These are phyloP conservation scores for Drosophila kambysellisi DNA, from an alignment of 2,888 invertebrate species.

Conservation along the genomic window DNA sequence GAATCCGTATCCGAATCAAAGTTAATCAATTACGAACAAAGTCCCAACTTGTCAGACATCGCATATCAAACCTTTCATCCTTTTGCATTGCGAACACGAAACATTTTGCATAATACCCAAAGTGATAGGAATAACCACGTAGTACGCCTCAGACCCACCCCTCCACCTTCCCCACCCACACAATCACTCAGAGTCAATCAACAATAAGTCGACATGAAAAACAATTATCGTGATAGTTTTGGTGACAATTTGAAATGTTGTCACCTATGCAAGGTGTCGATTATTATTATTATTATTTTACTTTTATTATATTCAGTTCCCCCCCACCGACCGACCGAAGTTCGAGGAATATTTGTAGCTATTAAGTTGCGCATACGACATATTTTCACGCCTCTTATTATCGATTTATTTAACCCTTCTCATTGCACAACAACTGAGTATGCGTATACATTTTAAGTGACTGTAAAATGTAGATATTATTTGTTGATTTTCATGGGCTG, in stretches of 20 bases:
- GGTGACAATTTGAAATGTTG: conserved; percentile 70
- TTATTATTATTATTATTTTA: conserved; percentile 70
- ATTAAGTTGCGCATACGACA: conserved; percentile 70
- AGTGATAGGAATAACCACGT: conserved; percentile 8
- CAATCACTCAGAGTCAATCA: conserved; percentile 51
- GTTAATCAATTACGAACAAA: conserved; percentile 69
- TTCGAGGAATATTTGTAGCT: conserved; percentile 40
- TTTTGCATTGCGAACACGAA: conserved; percentile 46
- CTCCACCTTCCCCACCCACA: too few species aligned
- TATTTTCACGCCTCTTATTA: conserved; percentile 52
- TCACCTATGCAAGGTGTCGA: conserved; percentile 63
- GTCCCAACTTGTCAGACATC: conserved; percentile 63
- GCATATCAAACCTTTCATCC: conserved; percentile 44
- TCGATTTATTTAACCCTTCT: conserved; percentile 49
- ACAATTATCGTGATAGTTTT: conserved; percentile 72
- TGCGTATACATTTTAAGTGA: conserved; percentile 46
- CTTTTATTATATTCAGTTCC: conserved; percentile 19
- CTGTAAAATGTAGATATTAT: conserved; percentile 58
- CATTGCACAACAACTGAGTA: conserved; percentile 1
- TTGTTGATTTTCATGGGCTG: conserved; percentile 19
- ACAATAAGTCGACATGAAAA: conserved; percentile 59
- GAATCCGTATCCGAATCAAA: conserved; percentile 62
- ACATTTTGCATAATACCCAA: conserved; percentile 38
- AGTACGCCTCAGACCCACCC: neutral
- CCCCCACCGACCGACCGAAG: neutral